phyloP scores from a whole-genome alignment of 2,113 vertebrate species.

The Athene noctua region DNA sequence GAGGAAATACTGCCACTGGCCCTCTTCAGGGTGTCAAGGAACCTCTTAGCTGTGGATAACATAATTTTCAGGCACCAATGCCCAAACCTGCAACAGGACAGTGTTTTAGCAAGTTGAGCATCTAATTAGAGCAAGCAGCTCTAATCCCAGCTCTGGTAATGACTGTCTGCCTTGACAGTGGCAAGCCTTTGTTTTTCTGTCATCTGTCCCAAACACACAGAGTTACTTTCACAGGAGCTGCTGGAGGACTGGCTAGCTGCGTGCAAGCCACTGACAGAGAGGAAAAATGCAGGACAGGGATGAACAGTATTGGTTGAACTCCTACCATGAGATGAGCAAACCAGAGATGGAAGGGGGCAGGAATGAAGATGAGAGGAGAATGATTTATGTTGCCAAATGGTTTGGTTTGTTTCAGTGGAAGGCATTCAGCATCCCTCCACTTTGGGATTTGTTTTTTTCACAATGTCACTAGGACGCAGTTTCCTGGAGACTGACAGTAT shows the following conservation, averaged over 20 bases:
- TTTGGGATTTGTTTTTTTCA: neutral
- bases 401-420: neutral
- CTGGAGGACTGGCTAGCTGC: neutral
- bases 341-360: neutral
- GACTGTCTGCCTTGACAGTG: neutral
- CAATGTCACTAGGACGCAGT: neutral
- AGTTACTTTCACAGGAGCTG: neutral
- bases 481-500: conserved; percentile 18
- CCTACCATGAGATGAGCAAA: neutral
- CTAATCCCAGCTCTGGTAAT: neutral
- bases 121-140: neutral
- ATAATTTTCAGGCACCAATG: neutral
- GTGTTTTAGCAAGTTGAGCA: neutral
- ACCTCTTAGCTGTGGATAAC: neutral
- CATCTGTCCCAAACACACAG: neutral
- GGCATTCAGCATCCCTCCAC: neutral
- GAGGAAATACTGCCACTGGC: neutral
- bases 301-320: neutral
- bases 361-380: neutral
- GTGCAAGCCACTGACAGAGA: neutral
- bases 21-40: neutral
- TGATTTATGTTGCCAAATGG: neutral
- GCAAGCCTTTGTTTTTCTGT: neutral
- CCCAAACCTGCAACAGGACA: neutral
- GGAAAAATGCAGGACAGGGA: neutral